Conservation (phyloP, 2,888 invertebrate genomes). For the Dynastes hyllus region DNA sequence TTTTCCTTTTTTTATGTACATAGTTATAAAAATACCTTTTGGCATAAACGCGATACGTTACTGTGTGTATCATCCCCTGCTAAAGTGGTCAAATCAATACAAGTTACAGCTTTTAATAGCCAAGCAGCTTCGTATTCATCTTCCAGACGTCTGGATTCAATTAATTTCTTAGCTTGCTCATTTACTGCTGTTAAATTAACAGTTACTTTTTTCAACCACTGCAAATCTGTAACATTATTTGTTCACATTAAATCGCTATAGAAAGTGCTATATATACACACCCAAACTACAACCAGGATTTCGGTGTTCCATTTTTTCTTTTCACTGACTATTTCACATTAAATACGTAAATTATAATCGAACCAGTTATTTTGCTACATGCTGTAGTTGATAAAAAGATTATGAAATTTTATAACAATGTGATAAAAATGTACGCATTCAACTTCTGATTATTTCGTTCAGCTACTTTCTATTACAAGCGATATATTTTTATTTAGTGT, state of each 20-base stretch:
- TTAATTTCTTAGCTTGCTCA: conserved; percentile 72
- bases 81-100: conserved; percentile 95
- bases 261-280: conserved; percentile 52
- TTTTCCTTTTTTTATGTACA: too few relatives aligned
- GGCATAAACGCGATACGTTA: conserved; percentile 87
- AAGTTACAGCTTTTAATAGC: conserved; percentile 86
- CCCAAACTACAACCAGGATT: conserved; percentile 67
- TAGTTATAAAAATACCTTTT: conserved; percentile 75
- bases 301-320: conserved; percentile 56
- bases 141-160: conserved; percentile 68
- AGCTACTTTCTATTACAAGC: too few relatives aligned
- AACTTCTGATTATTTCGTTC: too few relatives aligned
- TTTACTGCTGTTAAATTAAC: conserved; percentile 77
- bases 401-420: too few relatives aligned
- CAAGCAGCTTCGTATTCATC: conserved; percentile 78
- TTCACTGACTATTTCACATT: too few relatives aligned
- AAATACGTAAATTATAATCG: too few relatives aligned
- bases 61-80: conserved; percentile 86
- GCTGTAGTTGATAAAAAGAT: neutral
- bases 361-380: neutral
- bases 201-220: conserved; percentile 72
- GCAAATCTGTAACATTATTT: conserved; percentile 67
- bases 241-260: conserved; percentile 11
- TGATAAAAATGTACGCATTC: conserved; percentile 1
- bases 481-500: too few relatives aligned